A percentile compares a stretch with the other conserved stretches of the same genome.
These are phyloP conservation scores for Drosophila oshimai DNA, from an alignment of 1,140 invertebrate species.

Conservation along the genomic window DNA sequence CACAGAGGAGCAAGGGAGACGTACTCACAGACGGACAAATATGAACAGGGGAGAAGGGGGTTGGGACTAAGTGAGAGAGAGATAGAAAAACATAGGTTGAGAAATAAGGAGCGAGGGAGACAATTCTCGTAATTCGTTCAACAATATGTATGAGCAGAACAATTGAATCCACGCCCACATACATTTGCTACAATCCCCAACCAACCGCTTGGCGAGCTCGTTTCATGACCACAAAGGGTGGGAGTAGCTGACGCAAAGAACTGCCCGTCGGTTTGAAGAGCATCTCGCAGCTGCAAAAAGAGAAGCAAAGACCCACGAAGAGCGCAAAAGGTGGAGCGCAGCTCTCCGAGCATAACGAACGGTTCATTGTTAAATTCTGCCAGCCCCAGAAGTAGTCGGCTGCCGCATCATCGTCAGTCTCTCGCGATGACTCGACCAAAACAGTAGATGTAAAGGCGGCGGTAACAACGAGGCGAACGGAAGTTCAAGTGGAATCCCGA, in stretches of 20 bases:
- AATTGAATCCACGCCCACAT: slow-evolving; percentile 67
- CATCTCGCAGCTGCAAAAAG: slow-evolving; percentile 1
- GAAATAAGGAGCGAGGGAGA: slow-evolving; percentile 32
- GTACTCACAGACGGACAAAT: no score
- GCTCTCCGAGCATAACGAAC: not conserved
- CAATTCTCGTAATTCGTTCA: slow-evolving; percentile 50
- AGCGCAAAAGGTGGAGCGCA: not conserved
- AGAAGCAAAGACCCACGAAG: slow-evolving; percentile 4
- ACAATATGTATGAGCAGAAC: slow-evolving; percentile 55
- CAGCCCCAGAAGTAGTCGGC: not conserved
- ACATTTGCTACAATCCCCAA: slow-evolving; percentile 25
- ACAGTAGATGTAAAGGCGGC: slow-evolving; percentile 23
- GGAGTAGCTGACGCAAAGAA: slow-evolving; percentile 4
- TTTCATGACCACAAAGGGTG: slow-evolving; percentile 22
- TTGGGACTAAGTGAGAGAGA: not conserved
- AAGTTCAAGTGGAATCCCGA: slow-evolving; percentile 5
- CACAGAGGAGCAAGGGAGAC: no score
- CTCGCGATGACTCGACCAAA: slow-evolving; percentile 40
- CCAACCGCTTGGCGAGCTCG: slow-evolving; percentile 34
- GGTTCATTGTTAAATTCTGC: not conserved
- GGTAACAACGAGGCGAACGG: not conserved
- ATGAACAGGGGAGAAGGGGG: not conserved
- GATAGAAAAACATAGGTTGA: not conserved
- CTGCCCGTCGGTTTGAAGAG: not conserved
- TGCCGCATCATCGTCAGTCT: slow-evolving; percentile 31